phyloP scores from a whole-genome alignment of 1,140 invertebrate genomes.

The Prorops nasuta region DNA sequence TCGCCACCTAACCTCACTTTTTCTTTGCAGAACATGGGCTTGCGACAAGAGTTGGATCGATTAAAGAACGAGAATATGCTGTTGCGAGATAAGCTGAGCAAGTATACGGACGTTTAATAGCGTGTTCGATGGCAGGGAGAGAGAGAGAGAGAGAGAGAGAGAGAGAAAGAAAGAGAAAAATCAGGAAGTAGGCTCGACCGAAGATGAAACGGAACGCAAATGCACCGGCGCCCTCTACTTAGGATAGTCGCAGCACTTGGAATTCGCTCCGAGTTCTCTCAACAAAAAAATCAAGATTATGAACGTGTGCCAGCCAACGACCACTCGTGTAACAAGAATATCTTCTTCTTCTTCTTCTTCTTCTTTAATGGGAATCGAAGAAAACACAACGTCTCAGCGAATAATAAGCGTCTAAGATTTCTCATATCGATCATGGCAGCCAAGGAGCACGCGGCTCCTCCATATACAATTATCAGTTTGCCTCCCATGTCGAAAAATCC shows the following conservation, averaged over 20 bases:
- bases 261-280: background rate
- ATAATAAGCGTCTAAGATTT: too few species aligned
- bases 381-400: too few species aligned
- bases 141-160: background rate
- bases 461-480: too few species aligned
- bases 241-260: background rate
- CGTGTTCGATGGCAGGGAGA: slow-evolving; percentile 2
- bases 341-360: too few species aligned
- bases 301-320: too few species aligned
- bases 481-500: too few species aligned
- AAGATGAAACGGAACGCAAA: slow-evolving; percentile 7
- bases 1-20: too few species aligned
- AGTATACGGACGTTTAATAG: slow-evolving; percentile 78
- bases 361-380: too few species aligned
- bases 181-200: slow-evolving; percentile 2
- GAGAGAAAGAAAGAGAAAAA: slow-evolving; percentile 7
- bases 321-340: too few species aligned
- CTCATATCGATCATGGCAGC: too few species aligned
- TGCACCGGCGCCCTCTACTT: background rate
- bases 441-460: too few species aligned
- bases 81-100: slow-evolving; percentile 81
- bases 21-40: slow-evolving; percentile 72
- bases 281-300: too few species aligned
- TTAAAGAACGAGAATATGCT: slow-evolving; percentile 88
- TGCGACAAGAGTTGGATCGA: slow-evolving; percentile 82